Evolutionary conservation across 1,140 invertebrate genomes (phyloP).

Genomic region (Aphelenchoides fujianensis): DNA sequence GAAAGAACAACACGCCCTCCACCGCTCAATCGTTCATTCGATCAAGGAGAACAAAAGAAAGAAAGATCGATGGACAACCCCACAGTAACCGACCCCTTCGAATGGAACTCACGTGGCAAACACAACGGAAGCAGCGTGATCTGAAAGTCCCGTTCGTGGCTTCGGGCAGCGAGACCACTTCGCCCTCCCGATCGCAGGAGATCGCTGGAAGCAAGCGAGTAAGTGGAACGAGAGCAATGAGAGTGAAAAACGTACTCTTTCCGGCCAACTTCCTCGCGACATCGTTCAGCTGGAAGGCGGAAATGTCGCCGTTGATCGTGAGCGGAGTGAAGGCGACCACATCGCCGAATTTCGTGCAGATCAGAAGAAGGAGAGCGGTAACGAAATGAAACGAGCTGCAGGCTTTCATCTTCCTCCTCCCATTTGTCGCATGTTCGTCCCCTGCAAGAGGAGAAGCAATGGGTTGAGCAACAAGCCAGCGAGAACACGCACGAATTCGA

Average conservation of each 20-base stretch:
- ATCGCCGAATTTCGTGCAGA: not conserved
- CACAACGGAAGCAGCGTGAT: not conserved
- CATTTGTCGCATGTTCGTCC: not conserved
- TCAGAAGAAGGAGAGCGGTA: not conserved
- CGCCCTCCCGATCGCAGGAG: not conserved
- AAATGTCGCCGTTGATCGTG: not conserved
- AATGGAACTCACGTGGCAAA: slow-evolving; percentile 9
- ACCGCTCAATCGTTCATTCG: not conserved
- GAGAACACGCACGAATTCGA: no score
- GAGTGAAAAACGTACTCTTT: not conserved
- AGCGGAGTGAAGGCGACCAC: no score
- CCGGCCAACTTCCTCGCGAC: not conserved
- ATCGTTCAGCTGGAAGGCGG: not conserved
- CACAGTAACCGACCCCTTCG: not conserved
- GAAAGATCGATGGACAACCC: no score
- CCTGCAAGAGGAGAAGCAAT: not conserved
- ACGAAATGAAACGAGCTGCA: not conserved
- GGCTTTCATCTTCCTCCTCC: not conserved
- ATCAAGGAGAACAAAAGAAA: not conserved
- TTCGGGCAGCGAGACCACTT: slow-evolving; percentile 12
- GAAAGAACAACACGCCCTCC: not conserved
- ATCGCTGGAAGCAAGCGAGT: not conserved
- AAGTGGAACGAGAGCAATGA: no score
- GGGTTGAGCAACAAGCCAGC: no score
- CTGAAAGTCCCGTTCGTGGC: slow-evolving; percentile 9